Conservation (phyloP, 2,888 invertebrate genomes). For the Drosophila atripex region DNA sequence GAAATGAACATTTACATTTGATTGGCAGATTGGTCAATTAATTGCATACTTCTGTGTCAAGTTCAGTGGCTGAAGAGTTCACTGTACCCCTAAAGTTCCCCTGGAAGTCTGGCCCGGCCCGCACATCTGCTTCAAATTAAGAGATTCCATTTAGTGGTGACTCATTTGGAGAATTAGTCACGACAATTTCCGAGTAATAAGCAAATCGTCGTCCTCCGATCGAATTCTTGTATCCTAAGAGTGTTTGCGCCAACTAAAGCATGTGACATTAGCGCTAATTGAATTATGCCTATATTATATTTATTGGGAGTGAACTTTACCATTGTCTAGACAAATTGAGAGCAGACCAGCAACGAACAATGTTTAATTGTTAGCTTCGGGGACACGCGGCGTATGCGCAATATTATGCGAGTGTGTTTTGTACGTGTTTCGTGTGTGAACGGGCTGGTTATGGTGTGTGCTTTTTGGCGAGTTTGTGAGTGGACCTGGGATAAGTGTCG, state of each 20-base stretch:
- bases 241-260: slow-evolving; percentile 32
- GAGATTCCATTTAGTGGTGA: slow-evolving; percentile 60
- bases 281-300: slow-evolving; percentile 58
- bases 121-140: slow-evolving; percentile 73
- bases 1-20: not conserved
- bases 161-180: slow-evolving; percentile 26
- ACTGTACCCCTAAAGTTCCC: slow-evolving; percentile 10
- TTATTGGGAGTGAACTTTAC: slow-evolving; percentile 64
- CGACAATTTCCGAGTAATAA: slow-evolving; percentile 37
- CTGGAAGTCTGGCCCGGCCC: slow-evolving; percentile 28
- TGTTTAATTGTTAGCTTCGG: slow-evolving; percentile 48
- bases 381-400: slow-evolving; percentile 68
- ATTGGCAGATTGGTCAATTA: slow-evolving; percentile 1
- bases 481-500: slow-evolving; percentile 37
- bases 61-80: slow-evolving; percentile 28
- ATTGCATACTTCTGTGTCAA: not conserved
- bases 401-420: slow-evolving; percentile 33
- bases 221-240: slow-evolving; percentile 2
- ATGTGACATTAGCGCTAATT: slow-evolving; percentile 67
- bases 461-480: not conserved
- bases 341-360: slow-evolving; percentile 51
- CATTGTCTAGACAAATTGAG: slow-evolving; percentile 79
- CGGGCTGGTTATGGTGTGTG: not conserved
- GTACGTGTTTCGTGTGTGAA: not conserved
- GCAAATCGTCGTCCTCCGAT: slow-evolving; percentile 47